phyloP scores from a whole-genome alignment of 2,797 vertebrate genomes.

The Cryptoblepharus egeriae region DNA sequence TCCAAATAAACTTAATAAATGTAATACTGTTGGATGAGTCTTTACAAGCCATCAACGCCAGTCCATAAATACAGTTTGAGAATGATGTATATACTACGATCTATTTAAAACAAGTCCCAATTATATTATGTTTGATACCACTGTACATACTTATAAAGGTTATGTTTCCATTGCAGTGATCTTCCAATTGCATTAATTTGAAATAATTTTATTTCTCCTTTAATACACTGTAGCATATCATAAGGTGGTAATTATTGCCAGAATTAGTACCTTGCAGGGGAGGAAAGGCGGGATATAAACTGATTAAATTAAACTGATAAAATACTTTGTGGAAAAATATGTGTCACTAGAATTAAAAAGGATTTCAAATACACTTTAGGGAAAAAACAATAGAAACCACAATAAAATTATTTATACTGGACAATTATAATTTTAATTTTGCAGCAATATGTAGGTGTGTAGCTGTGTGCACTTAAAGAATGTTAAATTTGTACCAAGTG shows the following conservation, averaged over 20 bases:
- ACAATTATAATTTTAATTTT: too few species aligned
- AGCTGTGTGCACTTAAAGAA: too few species aligned
- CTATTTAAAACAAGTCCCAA: neutral
- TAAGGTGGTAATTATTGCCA: neutral
- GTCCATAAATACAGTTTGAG: conserved; percentile 23
- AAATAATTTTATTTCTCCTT: neutral
- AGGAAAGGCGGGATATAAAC: too few species aligned
- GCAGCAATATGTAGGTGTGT: too few species aligned
- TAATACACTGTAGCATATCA: neutral
- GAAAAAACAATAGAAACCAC: too few species aligned
- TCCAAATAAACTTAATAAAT: conserved; percentile 45
- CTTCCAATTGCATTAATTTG: conserved; percentile 6
- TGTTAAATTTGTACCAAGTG: too few species aligned
- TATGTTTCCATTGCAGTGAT: neutral
- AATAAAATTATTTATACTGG: neutral
- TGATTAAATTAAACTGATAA: too few species aligned
- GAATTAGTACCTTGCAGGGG: neutral
- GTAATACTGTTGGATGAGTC: conserved; percentile 39
- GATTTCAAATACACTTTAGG: neutral
- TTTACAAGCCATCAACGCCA: conserved; percentile 9
- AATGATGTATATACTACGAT: neutral
- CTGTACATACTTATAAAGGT: conserved; percentile 14
- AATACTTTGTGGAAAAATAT: too few species aligned
- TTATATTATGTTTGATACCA: neutral
- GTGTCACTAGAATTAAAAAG: neutral